Evolutionary conservation across 2,113 vertebrate species (phyloP), one percentile per base, ranked within the genome.

Genomic region (Cyanoliseus patagonus): DNA sequence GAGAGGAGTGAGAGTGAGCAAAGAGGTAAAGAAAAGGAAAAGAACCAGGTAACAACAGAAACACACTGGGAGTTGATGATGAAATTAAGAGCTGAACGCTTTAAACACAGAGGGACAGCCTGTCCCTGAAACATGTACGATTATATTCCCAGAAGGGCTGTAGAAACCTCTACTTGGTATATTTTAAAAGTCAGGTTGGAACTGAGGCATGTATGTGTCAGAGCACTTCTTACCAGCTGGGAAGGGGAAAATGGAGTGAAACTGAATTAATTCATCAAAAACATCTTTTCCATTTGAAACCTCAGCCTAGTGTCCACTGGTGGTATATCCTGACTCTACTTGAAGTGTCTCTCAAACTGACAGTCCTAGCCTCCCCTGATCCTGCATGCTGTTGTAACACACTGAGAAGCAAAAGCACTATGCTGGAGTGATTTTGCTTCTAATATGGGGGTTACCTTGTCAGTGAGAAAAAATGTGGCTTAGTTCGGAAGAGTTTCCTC

Each of bases 31-130:
- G 57, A 66, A 83, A 62, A 77, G 25, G 17, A 77, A 64, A 80
- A 86, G 30, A 93, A 80, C 18, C 9, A 28, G 44, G 37, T 47
- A 82, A 47, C 11, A 73, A 20, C 8, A 61, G 67, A 77, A 81
- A 59, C 28, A 47, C 24, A 14, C 18, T 41, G 16, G 63, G 27
- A 57, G 7, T 33, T 83, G 30, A 17, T 87, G 35, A 47, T 69
- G 27, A 91, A 91, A 76, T 89, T 52, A 62, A 85, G 41, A 85
- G 25, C 31, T 76, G n/a, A 82, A 91, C 66, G 25, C 33, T 83
- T 69, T 35, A 77, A 92, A 62, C 9, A 30, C 6, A 13, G 20
- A 79, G 28, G 42, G 44, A 70, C 57, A 75, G 11, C 11, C 37
- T 91, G 39, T 44, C 77, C 6, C 3, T 77, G 63, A 73, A 76